phyloP scores from a whole-genome alignment of 2,888 invertebrate genomes.

The Eurytoma adleriae region DNA sequence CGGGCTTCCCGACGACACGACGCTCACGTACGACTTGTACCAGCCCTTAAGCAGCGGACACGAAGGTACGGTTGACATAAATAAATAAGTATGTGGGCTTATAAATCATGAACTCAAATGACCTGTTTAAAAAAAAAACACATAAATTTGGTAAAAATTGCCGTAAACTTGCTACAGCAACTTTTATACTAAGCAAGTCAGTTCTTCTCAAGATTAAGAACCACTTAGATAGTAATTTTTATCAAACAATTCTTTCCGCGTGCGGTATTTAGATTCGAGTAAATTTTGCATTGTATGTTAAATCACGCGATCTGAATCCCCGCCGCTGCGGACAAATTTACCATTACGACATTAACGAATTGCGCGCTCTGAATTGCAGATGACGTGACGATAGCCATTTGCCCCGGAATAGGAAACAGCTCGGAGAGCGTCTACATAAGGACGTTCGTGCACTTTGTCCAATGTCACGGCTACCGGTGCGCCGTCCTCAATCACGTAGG shows the following conservation, averaged over 20 bases:
- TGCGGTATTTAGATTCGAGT: too few species aligned
- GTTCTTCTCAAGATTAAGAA: background rate
- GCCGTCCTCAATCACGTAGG: constrained; percentile 97
- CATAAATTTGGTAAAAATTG: background rate
- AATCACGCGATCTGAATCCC: background rate
- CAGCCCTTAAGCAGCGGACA: constrained; percentile 85
- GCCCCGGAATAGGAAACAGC: constrained; percentile 95
- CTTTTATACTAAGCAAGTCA: too few species aligned
- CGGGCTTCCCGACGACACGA: constrained; percentile 88
- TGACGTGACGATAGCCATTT: constrained; percentile 91
- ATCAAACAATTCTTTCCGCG: background rate
- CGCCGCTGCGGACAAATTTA: background rate
- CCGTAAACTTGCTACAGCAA: too few species aligned
- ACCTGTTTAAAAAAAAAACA: too few species aligned
- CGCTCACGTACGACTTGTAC: constrained; percentile 94
- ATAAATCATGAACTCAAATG: too few species aligned
- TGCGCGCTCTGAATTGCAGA: constrained; percentile 78
- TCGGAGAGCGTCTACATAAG: constrained; percentile 96
- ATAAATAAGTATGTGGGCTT: too few species aligned
- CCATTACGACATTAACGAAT: background rate
- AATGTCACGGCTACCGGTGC: constrained; percentile 93
- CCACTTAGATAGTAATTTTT: background rate
- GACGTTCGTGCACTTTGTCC: constrained; percentile 94
- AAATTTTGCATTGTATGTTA: background rate
- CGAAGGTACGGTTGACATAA: too few species aligned